Evolutionary conservation across 2,888 invertebrate genomes (phyloP), one percentile per base, ranked within the genome.

Genomic region (Camponotus fellah): DNA sequence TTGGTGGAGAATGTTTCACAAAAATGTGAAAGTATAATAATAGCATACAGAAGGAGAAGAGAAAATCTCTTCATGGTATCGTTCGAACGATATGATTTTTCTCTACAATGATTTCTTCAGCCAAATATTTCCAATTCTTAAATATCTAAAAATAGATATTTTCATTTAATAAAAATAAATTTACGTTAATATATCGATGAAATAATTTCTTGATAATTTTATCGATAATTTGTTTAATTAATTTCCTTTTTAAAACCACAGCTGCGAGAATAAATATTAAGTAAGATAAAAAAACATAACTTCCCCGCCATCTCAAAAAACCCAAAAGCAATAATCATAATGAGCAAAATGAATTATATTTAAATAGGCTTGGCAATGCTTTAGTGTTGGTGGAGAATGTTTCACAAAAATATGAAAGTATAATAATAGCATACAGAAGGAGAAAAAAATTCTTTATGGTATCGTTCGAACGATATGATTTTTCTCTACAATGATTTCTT

Each of bases 11-110:
- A 32, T 6, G 34, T 32, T 34, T 46, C 26, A 8, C 26, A 6
- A 34, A 75, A 65, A 34, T 64, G n/a, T n/a, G 1, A 40, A 53
- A 26, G 5, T 68, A n/a, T 66, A 26, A 74, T 74, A 17, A 32
- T n/a, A 0, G 17, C 40, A 17, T 72, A 14, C 49, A 17, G 3
- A 40, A 60, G 12, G 26, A 37, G n/a, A 10, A 26, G 37, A 65
- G 32, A 26, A 12, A 14, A 9, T n/a, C 0, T 53, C 26, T 34
- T 8, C 12, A 14, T 2, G 40, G 3, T 74, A 65, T 14, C n/a
- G n/a, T 34, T 75, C 21, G 10, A 74, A 60, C 6, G 40, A 76
- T 8, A 10, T 26, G 2, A 17, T 65, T 49, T 37, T 49, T 17
- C 37, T 17, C n/a, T 12, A 34, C 3, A 66, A 65, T 8, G 32